phyloP scores from a whole-genome alignment of 1,140 invertebrate species.

The Pseudoatta argentina region DNA sequence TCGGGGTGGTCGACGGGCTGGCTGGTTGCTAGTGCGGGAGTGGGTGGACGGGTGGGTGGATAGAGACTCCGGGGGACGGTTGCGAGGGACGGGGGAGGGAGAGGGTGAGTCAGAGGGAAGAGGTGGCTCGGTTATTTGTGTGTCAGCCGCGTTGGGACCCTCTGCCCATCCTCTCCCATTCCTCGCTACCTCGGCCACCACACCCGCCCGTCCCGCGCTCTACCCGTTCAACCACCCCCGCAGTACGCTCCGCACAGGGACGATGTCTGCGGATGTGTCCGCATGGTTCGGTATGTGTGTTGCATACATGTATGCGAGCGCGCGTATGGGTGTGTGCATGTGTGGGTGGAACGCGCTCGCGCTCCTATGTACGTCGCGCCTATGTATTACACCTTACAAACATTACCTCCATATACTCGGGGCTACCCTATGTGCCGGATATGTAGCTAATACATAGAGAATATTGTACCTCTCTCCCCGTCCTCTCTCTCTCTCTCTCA shows the following conservation, averaged over 20 bases:
- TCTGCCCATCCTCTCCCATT: slow-evolving; percentile 72
- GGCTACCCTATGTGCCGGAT: slow-evolving; percentile 75
- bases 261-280: slow-evolving; percentile 63
- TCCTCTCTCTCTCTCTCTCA: slow-evolving; percentile 50
- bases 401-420: slow-evolving; percentile 75
- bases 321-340: slow-evolving; percentile 60
- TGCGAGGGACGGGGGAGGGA: slow-evolving; percentile 29
- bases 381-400: slow-evolving; percentile 81
- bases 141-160: slow-evolving; percentile 83
- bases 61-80: slow-evolving; percentile 48
- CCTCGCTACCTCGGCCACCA: slow-evolving; percentile 62
- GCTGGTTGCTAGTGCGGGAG: slow-evolving; percentile 58
- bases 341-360: slow-evolving; percentile 55
- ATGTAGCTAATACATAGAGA: slow-evolving; percentile 81
- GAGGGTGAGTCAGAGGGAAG: slow-evolving; percentile 72
- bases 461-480: slow-evolving; percentile 75
- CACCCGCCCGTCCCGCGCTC: slow-evolving; percentile 63
- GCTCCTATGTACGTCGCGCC: slow-evolving; percentile 58
- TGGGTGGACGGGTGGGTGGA: slow-evolving; percentile 50
- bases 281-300: slow-evolving; percentile 52
- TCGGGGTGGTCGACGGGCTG: slow-evolving; percentile 67
- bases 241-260: slow-evolving; percentile 67
- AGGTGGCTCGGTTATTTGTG: slow-evolving; percentile 82
- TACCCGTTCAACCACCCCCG: slow-evolving; percentile 76
- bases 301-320: slow-evolving; percentile 49